Evolutionary conservation across 2,113 vertebrate species (phyloP), one percentile per base, ranked within the genome.

Genomic region (Aphelocoma coerulescens): DNA sequence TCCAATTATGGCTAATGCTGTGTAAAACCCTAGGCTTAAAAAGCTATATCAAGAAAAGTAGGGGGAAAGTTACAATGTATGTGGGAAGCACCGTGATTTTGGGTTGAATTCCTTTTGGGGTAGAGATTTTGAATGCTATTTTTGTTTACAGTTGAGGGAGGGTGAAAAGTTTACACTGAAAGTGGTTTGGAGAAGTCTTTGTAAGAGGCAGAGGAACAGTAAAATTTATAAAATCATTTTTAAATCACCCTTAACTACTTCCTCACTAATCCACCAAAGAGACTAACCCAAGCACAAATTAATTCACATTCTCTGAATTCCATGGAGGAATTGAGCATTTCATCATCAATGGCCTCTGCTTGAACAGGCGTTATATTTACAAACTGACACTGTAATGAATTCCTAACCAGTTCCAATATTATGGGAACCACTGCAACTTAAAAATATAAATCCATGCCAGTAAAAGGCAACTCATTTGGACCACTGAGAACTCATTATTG

Each of bases 1-100:
- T 94, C 66, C 94, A 91, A 69, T 93, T 92, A 92, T 7, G 16
- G 57, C 30, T 89, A 95, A 81, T 84, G 54, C 35, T 68, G 33
- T 57, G 26, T 67, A 87, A 87, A 95, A 89, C 12, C 22, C 35
- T 30, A 67, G 44, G 41, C 72, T 93, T 75, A 79, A 93, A 89
- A 85, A 82, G 33, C 22, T 65, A 20, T 58, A 81, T 67, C 32
- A 79, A 49, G 57, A 65, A 68, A 79, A 58, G 66, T 4, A 91
- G 54, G 41, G 35, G 57, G 66, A 94, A 79, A n/a, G 35, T 78
- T 91, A 82, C 52, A 58, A 89, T 4, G 20, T 37, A 58, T 4
- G 1, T 37, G 27, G 62, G 41, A 85, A 72, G 16, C 41, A 23
- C 26, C 7, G 16, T 7, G 7, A 65, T 77, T 87, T 95, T 51